Evolutionary conservation across 53 echinoderm and acorn worm genomes (phyloP), one percentile per base, ranked within the genome.

Genomic region (Stichopus horrens): DNA sequence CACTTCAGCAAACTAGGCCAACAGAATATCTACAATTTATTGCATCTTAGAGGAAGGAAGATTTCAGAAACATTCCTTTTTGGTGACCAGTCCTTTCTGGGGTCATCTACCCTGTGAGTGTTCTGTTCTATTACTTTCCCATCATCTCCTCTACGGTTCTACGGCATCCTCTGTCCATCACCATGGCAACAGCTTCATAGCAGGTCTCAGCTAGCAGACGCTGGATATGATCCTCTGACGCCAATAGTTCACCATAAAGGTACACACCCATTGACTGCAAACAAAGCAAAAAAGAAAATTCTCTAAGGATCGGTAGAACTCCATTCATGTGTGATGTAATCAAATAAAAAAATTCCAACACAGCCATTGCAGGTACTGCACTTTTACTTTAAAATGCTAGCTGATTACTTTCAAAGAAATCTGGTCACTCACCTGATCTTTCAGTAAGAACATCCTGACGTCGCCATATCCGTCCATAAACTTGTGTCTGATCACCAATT

Each of bases 211-310:
- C 96, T 13, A 96, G 83, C 1, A 87, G 58, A 74, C 92, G 92
- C 88, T 96, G 94, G 19, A 92, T 87, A 21, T 86, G 74, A 56
- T 96, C 93, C 76, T 92, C 91, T 23, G 95, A 89, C 0, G 93
- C 90, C 82, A 95, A 90, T 87, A 96, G 86, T 86, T 96, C 96
- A 9, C 96, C 94, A 54, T 96, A 96, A 19, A 96, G 79, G 78
- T 95, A 96, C 53, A 96, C 96, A 73, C 96, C 96, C 96, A 95
- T 96, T 37, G 96, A 89, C 96, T 96, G 92, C 7, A 5, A 73
- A 37, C 37, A 37, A 37, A 10, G 76, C 13, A 89, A 68, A 52
- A 79, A 21, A 54, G 57, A 82, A 51, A 82, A 18, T 82, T 14
- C 8, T 4, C 37, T 37, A 37, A 1, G 37, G 37, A 37, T 37